Conservation (phyloP, 2,888 invertebrate species). For the Cephus sareptanus region DNA sequence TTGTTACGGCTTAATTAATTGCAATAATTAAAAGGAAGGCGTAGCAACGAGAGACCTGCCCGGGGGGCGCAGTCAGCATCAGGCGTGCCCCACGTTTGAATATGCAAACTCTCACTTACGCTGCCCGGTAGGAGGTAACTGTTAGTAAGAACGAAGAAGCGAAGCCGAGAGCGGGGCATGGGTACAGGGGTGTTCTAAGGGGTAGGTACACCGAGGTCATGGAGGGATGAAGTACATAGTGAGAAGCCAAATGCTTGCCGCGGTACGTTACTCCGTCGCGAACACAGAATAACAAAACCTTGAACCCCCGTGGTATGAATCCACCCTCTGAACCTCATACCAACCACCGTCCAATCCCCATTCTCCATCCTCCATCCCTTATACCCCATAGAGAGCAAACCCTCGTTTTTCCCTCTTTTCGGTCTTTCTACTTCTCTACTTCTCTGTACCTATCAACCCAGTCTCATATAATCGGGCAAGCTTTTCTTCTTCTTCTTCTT, state of each 20-base stretch:
- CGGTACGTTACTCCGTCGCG: slow-evolving; percentile 32
- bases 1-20: slow-evolving; percentile 61
- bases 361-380: slow-evolving; percentile 24
- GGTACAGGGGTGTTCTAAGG: neutral
- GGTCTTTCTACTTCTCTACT: slow-evolving; percentile 8
- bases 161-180: neutral
- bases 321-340: neutral
- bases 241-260: neutral
- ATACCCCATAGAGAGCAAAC: slow-evolving; percentile 3
- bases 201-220: neutral
- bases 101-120: slow-evolving; percentile 48
- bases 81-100: slow-evolving; percentile 48
- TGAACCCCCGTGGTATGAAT: slow-evolving; percentile 3
- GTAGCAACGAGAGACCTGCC: slow-evolving; percentile 35
- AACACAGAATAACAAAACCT: slow-evolving; percentile 35
- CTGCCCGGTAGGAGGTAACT: neutral
- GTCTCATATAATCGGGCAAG: neutral
- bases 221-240: neutral
- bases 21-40: slow-evolving; percentile 61
- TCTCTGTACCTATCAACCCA: slow-evolving; percentile 6
- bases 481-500: slow-evolving; percentile 13
- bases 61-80: slow-evolving; percentile 37
- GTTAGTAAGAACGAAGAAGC: neutral
- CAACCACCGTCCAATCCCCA: slow-evolving; percentile 20
- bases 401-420: neutral